Base-by-base conservation (phyloP, 2,797 vertebrate species). In the Spondyliosoma cantharus region DNA sequence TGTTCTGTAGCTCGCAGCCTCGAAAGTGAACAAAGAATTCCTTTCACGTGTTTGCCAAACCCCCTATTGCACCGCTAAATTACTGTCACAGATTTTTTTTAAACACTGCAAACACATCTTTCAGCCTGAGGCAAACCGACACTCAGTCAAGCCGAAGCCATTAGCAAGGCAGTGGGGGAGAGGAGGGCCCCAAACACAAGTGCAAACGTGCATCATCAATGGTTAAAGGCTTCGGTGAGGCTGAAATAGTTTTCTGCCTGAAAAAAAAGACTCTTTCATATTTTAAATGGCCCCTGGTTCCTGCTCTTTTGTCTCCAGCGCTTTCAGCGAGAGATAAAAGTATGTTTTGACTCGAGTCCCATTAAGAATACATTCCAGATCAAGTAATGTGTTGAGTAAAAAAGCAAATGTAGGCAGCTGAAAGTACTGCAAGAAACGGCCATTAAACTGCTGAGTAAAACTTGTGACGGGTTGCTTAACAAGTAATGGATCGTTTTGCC, bases 31-130 rank as follows among this genome's bases (percentile, higher is more conserved):
- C 64, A 76, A 87, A 71, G 27, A 73, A 77, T 82, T 68, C 24
- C 58, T 76, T 69, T 74, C 50, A 66, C 27, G 13, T 72, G 60
- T 77, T 83, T 82, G 53, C 61, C 54, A 60, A 76, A 76, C 46
- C 52, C 42, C 15, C 45, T 65, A 19, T 83, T 45, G 0, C 43
- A 20, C n/a, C 1, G 1, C 61, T 71, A 42, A 81, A 67, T 76
- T 75, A 78, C 58, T 78, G 79, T 84, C 71, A 66, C 57, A 53
- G 52, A 48, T 50, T 67, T 67, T 53, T 29, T 37, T 8, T 16
- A 76, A 74, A 58, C 53, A 54, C 62, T n/a, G 59, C 68, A 61
- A 74, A 72, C 29, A 24, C 49, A 53, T 76, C 71, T 66, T 62
- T 79, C 61, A 70, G 67, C 66, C 19, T 9, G 37, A 5, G 53